phyloP scores from a whole-genome alignment of 2,888 invertebrate genomes.

The Meliscaeva auricollis region DNA sequence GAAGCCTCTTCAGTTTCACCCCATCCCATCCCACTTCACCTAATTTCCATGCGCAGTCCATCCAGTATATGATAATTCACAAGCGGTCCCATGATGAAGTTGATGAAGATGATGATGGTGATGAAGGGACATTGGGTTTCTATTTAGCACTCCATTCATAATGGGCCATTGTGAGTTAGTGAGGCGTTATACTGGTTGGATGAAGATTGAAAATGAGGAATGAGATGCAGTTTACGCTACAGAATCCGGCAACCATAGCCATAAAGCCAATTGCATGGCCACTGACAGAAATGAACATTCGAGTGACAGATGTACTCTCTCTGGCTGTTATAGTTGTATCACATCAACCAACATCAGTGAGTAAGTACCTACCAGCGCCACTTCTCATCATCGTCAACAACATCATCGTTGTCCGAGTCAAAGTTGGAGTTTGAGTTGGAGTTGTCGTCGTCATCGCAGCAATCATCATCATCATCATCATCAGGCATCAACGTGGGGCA shows the following conservation, averaged over 20 bases:
- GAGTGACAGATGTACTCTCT: slow-evolving; percentile 74
- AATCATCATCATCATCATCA: slow-evolving; percentile 42
- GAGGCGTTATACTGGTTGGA: slow-evolving; percentile 10
- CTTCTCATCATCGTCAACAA: slow-evolving; percentile 57
- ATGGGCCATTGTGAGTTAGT: slow-evolving; percentile 48
- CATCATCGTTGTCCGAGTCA: slow-evolving; percentile 39
- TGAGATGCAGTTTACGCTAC: slow-evolving; percentile 26
- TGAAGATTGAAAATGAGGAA: slow-evolving; percentile 11
- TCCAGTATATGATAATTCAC: slow-evolving; percentile 60
- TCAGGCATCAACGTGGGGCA: slow-evolving; percentile 33
- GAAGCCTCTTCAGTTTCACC: slow-evolving; percentile 13
- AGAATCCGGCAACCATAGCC: slow-evolving; percentile 50
- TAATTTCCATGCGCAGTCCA: neutral
- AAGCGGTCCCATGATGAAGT: slow-evolving; percentile 64
- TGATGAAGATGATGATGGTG: slow-evolving; percentile 65
- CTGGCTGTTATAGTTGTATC: slow-evolving; percentile 70
- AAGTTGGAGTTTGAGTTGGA: too few relatives aligned
- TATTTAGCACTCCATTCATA: slow-evolving; percentile 58
- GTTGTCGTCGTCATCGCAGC: slow-evolving; percentile 44
- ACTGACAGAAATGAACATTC: slow-evolving; percentile 76
- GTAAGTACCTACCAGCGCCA: slow-evolving; percentile 62
- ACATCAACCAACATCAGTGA: slow-evolving; percentile 62
- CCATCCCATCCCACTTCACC: neutral
- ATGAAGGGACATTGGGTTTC: slow-evolving; percentile 73
- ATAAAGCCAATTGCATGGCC: slow-evolving; percentile 74